Evolutionary conservation across 2,113 vertebrate genomes (phyloP), one percentile per base, ranked within the genome.

Genomic region (Fukomys damarensis): DNA sequence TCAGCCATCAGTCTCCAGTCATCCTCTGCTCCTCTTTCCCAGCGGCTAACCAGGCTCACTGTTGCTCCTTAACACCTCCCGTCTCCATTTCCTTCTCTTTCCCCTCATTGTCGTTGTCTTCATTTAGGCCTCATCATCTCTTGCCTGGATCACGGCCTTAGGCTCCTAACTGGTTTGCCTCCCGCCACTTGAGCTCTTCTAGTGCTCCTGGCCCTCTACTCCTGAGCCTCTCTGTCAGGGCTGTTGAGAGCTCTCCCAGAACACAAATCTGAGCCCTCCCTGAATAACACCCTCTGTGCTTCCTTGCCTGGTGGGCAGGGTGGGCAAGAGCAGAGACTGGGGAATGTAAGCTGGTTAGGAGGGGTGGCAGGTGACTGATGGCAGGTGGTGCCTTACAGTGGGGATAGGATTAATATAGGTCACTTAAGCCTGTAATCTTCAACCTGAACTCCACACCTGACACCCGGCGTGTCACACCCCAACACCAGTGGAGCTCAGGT

Each of bases 121-220:
- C 94, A 96, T 97, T 97, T 97, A 97, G 94, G 87, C 84, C 74
- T 93, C 84, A 81, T 96, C 97, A 94, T 94, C 89, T 91, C 87
- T 95, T 96, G 96, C 93, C 83, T 89, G 93, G 93, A 83, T 79
- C 80, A 72, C 68, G 96, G 93, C 86, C 70, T 80, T 86, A 89
- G 95, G 80, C 68, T 97, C 68, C 77, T 97, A 95, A 97, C 97
- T 90, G 94, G 81, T 93, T 82, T 92, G 43, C 79, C 90, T 89
- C 89, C 70, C 1, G 30, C 95, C 63, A 72, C 92, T 97, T 86
- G 92, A 90, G 70, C 90, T 76, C 38, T n/a, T 85, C 80, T 63
- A 80, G 43, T 32, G n/a, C 87, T 93, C 84, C 61, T 9, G 92
- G 88, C 52, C 54, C 88, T 79, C 70, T 74, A 68, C 81, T 43